Base-by-base conservation (phyloP, 2,888 invertebrate genomes). In the Cheilosia vernalis region DNA sequence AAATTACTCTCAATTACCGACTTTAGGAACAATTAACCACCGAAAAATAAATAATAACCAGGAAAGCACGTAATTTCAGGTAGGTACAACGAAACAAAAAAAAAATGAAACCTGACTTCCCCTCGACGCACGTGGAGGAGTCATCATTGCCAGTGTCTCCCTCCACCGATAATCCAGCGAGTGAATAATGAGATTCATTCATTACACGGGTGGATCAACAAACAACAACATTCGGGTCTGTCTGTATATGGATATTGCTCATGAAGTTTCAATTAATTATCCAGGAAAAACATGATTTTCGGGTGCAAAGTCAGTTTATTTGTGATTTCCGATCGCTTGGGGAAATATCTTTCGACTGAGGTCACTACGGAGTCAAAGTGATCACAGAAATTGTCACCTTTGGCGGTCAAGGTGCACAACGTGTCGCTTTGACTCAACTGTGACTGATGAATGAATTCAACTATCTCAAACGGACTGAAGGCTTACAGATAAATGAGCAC, bases 121-220 rank as follows among this genome's bases (percentile, higher is more conserved):
- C 49, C 56, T 33, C 37, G 13, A 37, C 37, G 10, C 13, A 15
- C 27, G 9, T 53, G 63, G 61, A n/a, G 17, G 51, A 49, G 33
- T 47, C 30, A 33, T 33, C 24, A 66, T 64, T 10, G 44, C 19
- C 42, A 13, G 17, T 13, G 66, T 5, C 10, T 40, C 40, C 17
- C 42, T 55, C 51, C 24, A 19, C 15, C 2, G 0, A 21, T 15
- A 37, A 37, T 37, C 13, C 37, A 37, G 10, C 44, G 2, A n/a
- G 21, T 7, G 6, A 9, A 60, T 66, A 76, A 76, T 76, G 64
- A 58, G 49, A 47, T 64, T 74, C 74, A 66, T 66, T 76, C 66
- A 66, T 74, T 27, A 30, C 4, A 37, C 44, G 67, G 19, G 27
- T 42, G 30, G 47, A 30, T 63, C 5, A 56, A 56, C 53, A 66